phyloP scores from a whole-genome alignment of 2,797 vertebrate genomes.

The Neosilurus mollespiculum region DNA sequence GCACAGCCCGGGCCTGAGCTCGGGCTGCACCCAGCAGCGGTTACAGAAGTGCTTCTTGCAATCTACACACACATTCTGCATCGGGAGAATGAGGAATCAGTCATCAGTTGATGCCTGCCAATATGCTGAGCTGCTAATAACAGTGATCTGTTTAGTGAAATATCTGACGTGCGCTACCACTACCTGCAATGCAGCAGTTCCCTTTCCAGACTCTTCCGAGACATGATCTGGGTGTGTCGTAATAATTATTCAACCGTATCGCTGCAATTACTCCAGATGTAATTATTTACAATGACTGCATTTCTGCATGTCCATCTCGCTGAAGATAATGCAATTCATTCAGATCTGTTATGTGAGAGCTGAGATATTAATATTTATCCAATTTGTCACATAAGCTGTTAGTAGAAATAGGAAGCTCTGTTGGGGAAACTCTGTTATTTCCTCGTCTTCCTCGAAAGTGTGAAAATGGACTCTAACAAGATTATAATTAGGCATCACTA shows the following conservation, averaged over 20 bases:
- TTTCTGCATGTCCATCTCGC: neutral
- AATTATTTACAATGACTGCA: neutral
- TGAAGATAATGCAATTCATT: neutral
- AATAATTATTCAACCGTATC: neutral
- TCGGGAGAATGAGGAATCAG: neutral
- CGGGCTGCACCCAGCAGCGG: conserved; percentile 57
- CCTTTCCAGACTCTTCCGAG: neutral
- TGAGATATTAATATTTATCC: neutral
- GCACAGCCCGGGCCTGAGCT: conserved; percentile 56
- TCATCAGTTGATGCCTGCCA: neutral
- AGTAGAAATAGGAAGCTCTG: neutral
- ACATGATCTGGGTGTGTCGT: neutral
- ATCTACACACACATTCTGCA: conserved; percentile 62
- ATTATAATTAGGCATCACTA: too few relatives aligned
- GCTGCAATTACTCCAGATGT: neutral
- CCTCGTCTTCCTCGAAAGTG: neutral
- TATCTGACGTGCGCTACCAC: neutral
- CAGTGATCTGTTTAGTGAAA: conserved; percentile 5
- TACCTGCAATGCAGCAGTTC: conserved; percentile 16
- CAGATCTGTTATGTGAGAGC: neutral
- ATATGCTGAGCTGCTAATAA: neutral
- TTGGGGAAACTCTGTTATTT: neutral
- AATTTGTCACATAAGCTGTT: neutral
- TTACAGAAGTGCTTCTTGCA: conserved; percentile 64
- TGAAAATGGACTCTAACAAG: neutral